Conservation (phyloP, 2,113 vertebrate genomes). For the Macrotus californicus region DNA sequence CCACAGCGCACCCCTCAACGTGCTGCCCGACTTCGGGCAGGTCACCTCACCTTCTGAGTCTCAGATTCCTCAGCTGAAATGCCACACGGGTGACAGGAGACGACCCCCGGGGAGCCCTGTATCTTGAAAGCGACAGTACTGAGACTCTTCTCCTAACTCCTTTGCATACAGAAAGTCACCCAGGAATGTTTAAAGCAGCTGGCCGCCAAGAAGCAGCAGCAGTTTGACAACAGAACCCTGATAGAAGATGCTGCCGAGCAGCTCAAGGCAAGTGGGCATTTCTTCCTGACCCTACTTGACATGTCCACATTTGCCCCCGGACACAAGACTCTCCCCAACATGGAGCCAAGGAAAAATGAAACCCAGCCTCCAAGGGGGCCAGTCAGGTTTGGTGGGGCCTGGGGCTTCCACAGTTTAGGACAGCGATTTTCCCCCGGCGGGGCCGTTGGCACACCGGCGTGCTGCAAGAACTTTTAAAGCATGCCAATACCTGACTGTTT, state of each 20-base stretch:
- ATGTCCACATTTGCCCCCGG: accelerated
- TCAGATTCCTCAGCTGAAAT: neutral
- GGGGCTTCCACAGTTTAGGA: neutral
- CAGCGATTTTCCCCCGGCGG: neutral
- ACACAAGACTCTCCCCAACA: accelerated
- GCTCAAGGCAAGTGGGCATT: conserved; percentile 73
- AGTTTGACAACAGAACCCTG: conserved; percentile 68
- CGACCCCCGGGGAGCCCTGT: neutral
- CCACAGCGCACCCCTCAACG: neutral
- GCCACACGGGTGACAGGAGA: neutral
- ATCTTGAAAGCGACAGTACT: neutral
- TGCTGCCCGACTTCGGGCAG: neutral
- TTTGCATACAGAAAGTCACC: conserved; percentile 71
- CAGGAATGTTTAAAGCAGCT: conserved; percentile 72
- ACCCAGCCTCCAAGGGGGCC: neutral
- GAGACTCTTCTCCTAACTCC: neutral
- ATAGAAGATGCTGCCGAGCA: conserved; percentile 69
- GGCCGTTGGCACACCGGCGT: neutral
- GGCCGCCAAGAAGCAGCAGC: conserved; percentile 72
- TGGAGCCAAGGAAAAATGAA: neutral
- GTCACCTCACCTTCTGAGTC: neutral
- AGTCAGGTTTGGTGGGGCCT: no score
- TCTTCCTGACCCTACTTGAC: neutral
- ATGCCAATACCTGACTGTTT: neutral
- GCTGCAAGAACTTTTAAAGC: neutral